These are phyloP conservation scores for Chiloscyllium plagiosum DNA, from an alignment of 2,113 vertebrate genomes.

Conservation along the genomic window DNA sequence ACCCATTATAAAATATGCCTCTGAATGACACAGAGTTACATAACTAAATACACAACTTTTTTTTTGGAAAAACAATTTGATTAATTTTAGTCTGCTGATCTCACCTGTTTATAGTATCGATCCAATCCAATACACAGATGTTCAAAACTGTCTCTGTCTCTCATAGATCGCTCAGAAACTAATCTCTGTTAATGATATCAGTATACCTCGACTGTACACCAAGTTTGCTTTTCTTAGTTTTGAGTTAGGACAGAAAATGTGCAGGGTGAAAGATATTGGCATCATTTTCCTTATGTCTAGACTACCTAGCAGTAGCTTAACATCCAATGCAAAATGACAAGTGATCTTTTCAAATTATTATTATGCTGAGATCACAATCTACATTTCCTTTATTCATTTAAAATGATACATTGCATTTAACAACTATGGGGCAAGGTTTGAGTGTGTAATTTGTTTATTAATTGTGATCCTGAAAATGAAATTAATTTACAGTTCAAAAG, in stretches of 20 bases:
- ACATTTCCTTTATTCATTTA: neutral
- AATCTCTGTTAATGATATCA: conserved; percentile 63
- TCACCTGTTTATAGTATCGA: neutral
- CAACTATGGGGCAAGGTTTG: neutral
- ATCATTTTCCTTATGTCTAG: conserved; percentile 32
- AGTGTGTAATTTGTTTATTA: neutral
- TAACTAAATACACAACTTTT: neutral
- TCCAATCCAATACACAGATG: neutral
- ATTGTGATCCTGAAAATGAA: neutral
- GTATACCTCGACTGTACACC: conserved; percentile 44
- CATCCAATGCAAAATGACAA: neutral
- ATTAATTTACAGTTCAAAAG: neutral
- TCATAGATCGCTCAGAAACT: conserved; percentile 47
- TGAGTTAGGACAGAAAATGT: neutral
- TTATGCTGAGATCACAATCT: conserved; percentile 14
- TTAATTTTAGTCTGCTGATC: neutral
- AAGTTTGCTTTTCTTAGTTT: neutral
- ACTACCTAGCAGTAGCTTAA: conserved; percentile 4
- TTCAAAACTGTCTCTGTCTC: neutral
- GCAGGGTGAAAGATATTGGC: conserved; percentile 7
- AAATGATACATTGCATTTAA: neutral
- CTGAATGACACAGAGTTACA: neutral
- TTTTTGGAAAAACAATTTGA: neutral
- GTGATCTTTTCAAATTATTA: conserved; percentile 11
- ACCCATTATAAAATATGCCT: neutral